Conservation (phyloP, 1,140 invertebrate genomes). For the Melitaea cinxia region DNA sequence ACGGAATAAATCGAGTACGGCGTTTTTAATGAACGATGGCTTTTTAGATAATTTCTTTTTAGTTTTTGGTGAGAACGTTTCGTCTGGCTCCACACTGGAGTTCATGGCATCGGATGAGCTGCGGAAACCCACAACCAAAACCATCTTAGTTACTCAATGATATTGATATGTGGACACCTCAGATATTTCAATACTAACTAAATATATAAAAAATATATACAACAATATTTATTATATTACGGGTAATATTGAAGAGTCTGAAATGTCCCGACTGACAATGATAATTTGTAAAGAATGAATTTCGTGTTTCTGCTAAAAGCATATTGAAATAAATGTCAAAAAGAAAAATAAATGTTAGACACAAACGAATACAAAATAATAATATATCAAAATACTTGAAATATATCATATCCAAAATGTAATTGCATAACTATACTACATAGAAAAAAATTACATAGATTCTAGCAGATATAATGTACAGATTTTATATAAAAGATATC, state of each 20-base stretch:
- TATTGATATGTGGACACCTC: constrained; percentile 55
- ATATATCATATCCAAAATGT: constrained; percentile 29
- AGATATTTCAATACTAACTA: constrained; percentile 58
- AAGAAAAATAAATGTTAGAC: constrained; percentile 15
- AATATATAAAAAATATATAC: constrained; percentile 24
- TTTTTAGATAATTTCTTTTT: constrained; percentile 82
- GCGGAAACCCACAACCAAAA: constrained; percentile 80
- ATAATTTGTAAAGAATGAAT: constrained; percentile 63
- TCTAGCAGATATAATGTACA: constrained; percentile 14
- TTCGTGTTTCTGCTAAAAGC: constrained; percentile 67
- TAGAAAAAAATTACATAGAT: constrained; percentile 10
- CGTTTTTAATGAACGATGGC: constrained; percentile 81
- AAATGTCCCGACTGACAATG: constrained; percentile 57
- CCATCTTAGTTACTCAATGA: constrained; percentile 79
- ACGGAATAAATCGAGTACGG: constrained; percentile 79
- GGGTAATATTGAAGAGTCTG: constrained; percentile 59
- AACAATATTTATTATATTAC: constrained; percentile 10
- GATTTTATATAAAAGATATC: not conserved
- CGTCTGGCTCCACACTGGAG: constrained; percentile 76
- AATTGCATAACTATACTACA: constrained; percentile 23
- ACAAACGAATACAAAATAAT: not conserved
- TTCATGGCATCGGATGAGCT: constrained; percentile 79
- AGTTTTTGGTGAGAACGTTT: constrained; percentile 79
- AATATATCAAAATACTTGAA: constrained; percentile 4
- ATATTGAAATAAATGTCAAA: constrained; percentile 75